Conservation (phyloP, 2,888 invertebrate genomes). For the Deilephila porcellus region DNA sequence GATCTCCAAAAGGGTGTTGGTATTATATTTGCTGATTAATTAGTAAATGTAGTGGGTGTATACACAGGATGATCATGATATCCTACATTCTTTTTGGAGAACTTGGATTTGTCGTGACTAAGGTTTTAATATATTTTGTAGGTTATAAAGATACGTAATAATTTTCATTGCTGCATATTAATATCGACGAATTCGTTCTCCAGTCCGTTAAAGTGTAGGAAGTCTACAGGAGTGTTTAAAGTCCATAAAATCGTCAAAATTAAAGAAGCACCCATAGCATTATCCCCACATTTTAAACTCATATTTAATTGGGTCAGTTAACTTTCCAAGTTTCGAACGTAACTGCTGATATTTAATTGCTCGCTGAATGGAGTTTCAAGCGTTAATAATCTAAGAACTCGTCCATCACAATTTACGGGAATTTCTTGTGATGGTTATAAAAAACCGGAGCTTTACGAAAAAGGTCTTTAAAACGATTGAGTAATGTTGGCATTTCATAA, state of each 20-base stretch:
- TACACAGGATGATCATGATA: no score
- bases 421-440: slow-evolving; percentile 5
- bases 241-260: not conserved
- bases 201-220: no score
- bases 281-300: not conserved
- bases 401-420: slow-evolving; percentile 18
- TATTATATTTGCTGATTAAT: no score
- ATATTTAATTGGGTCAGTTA: slow-evolving; percentile 17
- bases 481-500: not conserved
- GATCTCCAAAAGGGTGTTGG: no score
- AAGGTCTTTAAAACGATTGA: not conserved
- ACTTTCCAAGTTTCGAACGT: slow-evolving; percentile 11
- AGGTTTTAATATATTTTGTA: no score
- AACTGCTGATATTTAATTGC: slow-evolving; percentile 27
- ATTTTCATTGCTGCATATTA: no score
- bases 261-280: not conserved
- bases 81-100: no score
- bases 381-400: slow-evolving; percentile 23
- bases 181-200: no score
- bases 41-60: no score
- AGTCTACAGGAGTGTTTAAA: no score
- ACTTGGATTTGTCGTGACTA: no score
- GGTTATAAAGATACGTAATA: no score
- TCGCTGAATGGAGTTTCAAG: slow-evolving; percentile 13
- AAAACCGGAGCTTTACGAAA: not conserved